phyloP scores from a whole-genome alignment of 1,140 invertebrate species.

The Euwallacea fornicatus region DNA sequence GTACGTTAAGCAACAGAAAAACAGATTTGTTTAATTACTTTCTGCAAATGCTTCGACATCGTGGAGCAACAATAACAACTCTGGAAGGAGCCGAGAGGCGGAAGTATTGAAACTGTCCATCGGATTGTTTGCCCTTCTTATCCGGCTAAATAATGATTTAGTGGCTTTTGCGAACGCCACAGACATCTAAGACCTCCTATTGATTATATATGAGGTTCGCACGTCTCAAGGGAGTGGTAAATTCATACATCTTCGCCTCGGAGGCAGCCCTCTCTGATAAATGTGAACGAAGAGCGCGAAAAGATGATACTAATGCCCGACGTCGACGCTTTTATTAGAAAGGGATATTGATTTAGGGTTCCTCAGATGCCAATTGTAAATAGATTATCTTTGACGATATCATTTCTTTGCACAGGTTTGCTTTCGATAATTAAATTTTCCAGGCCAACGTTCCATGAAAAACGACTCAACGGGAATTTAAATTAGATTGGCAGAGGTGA shows the following conservation, averaged over 20 bases:
- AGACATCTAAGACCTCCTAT: conserved; percentile 49
- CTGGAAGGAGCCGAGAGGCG: neutral
- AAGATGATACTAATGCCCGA: conserved; percentile 48
- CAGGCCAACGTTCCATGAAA: neutral
- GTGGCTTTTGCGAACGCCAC: conserved; percentile 41
- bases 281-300: conserved; percentile 46
- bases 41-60: too few species aligned
- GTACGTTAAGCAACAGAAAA: too few species aligned
- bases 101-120: conserved; percentile 29
- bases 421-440: neutral
- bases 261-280: conserved; percentile 32
- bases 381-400: conserved; percentile 31
- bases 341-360: conserved; percentile 43
- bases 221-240: conserved; percentile 46
- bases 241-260: conserved; percentile 47
- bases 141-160: conserved; percentile 46
- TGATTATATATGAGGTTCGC: conserved; percentile 48
- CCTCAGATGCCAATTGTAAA: conserved; percentile 27
- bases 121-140: conserved; percentile 32
- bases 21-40: too few species aligned
- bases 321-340: conserved; percentile 46
- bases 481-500: conserved; percentile 2
- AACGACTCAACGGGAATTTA: neutral
- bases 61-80: too few species aligned
- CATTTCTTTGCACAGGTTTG: conserved; percentile 14